Base-by-base conservation (phyloP, 2,888 invertebrate genomes). In the Heliconius cydno region DNA sequence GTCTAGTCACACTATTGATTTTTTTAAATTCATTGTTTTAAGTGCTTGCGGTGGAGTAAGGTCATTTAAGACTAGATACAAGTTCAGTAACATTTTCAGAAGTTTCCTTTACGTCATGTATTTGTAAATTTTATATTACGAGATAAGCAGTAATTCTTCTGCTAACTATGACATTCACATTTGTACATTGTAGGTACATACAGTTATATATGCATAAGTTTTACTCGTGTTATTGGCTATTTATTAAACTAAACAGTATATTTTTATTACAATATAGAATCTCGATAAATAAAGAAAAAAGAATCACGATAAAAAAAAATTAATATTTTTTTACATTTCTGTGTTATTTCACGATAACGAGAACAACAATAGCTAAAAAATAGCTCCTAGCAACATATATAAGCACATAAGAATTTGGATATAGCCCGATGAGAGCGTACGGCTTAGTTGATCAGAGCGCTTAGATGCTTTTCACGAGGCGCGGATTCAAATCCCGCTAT, bases 201-300 rank as follows among this genome's bases (percentile, higher is more conserved):
- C 28, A 60, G 22, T 9, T 34, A 7, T n/a, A 63, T 63, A 63
- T 25, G 15, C 15, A 28, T 65, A 63, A 6, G 15, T 28, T 25
- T 13, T 9, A 70, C n/a, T 15, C 70, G 28, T 25, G 25, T 70
- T 5, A 41, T n/a, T 25, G 41, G 38, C 38, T 68, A 41, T 13
- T 7, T 38, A 3, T 19, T 46, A 70, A 46, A 41, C 4, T 67
- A 67, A 10, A 60, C 2, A n/a, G 10, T 57, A 34, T 73, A 25
- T n/a, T 52, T 19, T 30, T 2, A 30, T n/a, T 19, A 41, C 7
- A 22, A 4, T 30, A 76, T 79, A 68, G 65, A 67, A 57, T 77
- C 7, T 1, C 34, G 7, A 34, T 34, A 34, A 7, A 34, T 1
- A 34, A 76, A 30, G 28, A 30, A 79, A 79, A 80, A 79, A 76